Percentiles rank a stretch among this genome's conserved stretches.
These are phyloP conservation scores for Sinosuthora webbiana DNA, from an alignment of 2,113 vertebrate genomes.

Conservation along the genomic window DNA sequence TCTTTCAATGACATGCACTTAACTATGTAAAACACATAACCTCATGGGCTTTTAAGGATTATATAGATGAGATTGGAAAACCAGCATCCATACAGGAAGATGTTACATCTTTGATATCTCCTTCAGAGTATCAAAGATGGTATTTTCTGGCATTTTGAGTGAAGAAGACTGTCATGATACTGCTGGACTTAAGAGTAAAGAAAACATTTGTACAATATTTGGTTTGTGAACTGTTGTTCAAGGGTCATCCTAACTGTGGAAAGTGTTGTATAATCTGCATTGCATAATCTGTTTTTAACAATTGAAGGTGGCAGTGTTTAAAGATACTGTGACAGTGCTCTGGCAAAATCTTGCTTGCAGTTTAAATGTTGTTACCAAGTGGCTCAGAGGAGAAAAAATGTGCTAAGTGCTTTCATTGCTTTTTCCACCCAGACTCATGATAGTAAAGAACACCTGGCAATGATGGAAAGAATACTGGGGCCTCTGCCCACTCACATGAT, in stretches of 20 bases:
- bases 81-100: not conserved
- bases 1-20: not conserved
- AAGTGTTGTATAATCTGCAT: not conserved
- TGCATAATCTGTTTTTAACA: not conserved
- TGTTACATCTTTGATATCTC: not conserved
- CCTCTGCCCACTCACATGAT: constrained; percentile 89
- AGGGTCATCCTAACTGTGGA: not conserved
- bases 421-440: constrained; percentile 86
- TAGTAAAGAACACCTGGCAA: constrained; percentile 95
- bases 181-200: not conserved
- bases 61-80: not conserved
- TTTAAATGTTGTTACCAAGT: not conserved
- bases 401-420: not conserved
- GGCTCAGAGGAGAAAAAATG: not conserved
- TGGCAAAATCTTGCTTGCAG: not conserved
- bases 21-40: not conserved
- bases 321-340: not conserved
- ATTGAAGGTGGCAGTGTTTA: not conserved
- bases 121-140: not conserved
- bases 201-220: not conserved
- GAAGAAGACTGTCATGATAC: not conserved
- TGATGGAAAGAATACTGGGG: constrained; percentile 95
- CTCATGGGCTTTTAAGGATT: not conserved
- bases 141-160: not conserved
- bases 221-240: not conserved